A percentile compares a stretch with the other conserved stretches of the same genome.
Evolutionary conservation across 2,797 vertebrate species (phyloP).

Genomic region (Muscicapa comitata): DNA sequence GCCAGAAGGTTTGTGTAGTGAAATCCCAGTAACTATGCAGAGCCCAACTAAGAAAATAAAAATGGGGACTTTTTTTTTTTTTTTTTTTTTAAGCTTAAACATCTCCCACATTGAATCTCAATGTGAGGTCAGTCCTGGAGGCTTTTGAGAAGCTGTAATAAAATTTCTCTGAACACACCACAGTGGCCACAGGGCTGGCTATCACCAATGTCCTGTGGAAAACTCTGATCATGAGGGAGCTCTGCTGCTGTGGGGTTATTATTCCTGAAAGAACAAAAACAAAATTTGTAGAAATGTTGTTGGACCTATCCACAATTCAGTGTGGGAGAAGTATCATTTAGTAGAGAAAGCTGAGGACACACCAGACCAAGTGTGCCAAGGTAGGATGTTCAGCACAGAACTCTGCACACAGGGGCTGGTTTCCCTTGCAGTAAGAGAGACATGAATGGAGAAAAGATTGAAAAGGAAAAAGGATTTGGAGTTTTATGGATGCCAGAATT

Average conservation of each 20-base stretch:
- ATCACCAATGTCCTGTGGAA: not conserved
- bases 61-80: not conserved
- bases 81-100: not conserved
- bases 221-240: not conserved
- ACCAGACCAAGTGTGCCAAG: rapidly evolving
- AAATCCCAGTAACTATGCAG: not conserved
- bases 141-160: not conserved
- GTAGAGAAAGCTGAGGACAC: not conserved
- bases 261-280: not conserved
- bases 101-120: not conserved
- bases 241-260: not conserved
- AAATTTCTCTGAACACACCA: not conserved
- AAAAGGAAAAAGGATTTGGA: not conserved
- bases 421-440: not conserved
- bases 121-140: not conserved
- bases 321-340: not conserved
- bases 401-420: rapidly evolving
- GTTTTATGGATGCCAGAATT: not conserved
- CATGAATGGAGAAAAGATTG: not conserved
- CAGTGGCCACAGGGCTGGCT: not conserved
- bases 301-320: not conserved
- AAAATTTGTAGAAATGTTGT: not conserved
- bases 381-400: not conserved
- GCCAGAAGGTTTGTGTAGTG: not conserved
- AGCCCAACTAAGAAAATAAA: not conserved